Evolutionary conservation across 2,888 invertebrate species (phyloP).

Genomic region (Heterodera filipjevi): DNA sequence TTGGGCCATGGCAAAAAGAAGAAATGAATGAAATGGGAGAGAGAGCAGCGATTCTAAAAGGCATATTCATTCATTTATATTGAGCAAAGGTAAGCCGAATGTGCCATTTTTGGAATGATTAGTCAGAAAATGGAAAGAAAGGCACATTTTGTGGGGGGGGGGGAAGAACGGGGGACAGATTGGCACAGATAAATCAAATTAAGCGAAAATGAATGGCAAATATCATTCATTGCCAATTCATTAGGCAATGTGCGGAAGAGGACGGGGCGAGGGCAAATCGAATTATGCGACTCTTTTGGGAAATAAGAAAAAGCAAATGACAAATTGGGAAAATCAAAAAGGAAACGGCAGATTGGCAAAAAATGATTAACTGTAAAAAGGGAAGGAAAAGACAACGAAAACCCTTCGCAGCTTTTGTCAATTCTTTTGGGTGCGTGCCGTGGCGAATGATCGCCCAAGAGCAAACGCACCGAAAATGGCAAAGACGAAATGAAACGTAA

Average conservation of each 20-base stretch:
- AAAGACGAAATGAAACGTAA: conserved; percentile 13
- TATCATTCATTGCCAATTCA: too few species aligned
- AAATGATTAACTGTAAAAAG: not conserved
- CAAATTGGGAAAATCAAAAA: not conserved
- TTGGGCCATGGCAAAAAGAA: not conserved
- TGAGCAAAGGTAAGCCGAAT: not conserved
- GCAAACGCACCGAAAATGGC: conserved; percentile 3
- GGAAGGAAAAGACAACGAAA: not conserved
- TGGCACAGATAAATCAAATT: too few species aligned
- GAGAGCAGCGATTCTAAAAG: not conserved
- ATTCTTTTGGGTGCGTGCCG: not conserved
- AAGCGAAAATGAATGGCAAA: too few species aligned
- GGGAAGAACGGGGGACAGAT: too few species aligned
- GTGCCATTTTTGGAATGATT: not conserved
- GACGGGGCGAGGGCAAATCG: too few species aligned
- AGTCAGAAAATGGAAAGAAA: not conserved
- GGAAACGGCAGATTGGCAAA: not conserved
- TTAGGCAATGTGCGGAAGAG: too few species aligned
- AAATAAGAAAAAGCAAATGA: not conserved
- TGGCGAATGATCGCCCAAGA: not conserved
- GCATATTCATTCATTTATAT: not conserved
- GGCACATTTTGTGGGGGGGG: not conserved
- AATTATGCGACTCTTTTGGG: not conserved
- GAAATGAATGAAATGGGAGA: not conserved
- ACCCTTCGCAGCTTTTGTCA: not conserved